Evolutionary conservation across 2,888 invertebrate genomes (phyloP), one percentile per base, ranked within the genome.

Genomic region (Epirrita christyi): DNA sequence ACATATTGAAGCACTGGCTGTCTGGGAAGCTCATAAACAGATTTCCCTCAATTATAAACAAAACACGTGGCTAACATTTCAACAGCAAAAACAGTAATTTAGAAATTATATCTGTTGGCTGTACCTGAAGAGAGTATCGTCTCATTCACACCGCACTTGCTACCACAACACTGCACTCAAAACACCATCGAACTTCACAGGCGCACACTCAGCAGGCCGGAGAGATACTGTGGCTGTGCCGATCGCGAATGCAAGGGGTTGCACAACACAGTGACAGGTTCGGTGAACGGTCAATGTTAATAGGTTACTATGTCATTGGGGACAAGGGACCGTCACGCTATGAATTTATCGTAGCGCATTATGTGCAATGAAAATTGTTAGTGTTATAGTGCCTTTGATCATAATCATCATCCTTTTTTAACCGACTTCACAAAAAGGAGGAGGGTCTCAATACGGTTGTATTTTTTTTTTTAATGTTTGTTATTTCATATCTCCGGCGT

Each of bases 231-330:
- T 63, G 57, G 21, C 21, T 21, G 21, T 21, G 61, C 65, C 48
- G 51, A 49, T 55, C 58, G 48, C 53, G 54, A 55, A 70, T 68
- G 73, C 68, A 64, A 53, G 40, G 46, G 54, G 56, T 73, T 72
- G 70, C 73, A 67, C 70, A 73, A 76, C 58, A n/a, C 58, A n/a
- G 50, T 27, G 55, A 52, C 59, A 62, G 61, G 58, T 66, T 61
- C 51, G 49, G 62, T 58, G 64, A 66, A 59, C 74, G 81, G 80
- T 81, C 81, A 81, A 81, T 81, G 81, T 80, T 81, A 81, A 68
- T 77, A 65, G 75, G 67, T 63, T 63, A 68, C 59, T 32, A 55
- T 66, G 48, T 58, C 50, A 72, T 65, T 73, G 69, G 64, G 69
- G 64, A 69, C 66, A 48, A 38, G 49, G 41, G 28, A 47, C 40